A percentile compares a stretch with the other conserved stretches of the same genome.
Evolutionary conservation across 2,888 invertebrate species (phyloP).

Genomic region (Leucophenga montana): DNA sequence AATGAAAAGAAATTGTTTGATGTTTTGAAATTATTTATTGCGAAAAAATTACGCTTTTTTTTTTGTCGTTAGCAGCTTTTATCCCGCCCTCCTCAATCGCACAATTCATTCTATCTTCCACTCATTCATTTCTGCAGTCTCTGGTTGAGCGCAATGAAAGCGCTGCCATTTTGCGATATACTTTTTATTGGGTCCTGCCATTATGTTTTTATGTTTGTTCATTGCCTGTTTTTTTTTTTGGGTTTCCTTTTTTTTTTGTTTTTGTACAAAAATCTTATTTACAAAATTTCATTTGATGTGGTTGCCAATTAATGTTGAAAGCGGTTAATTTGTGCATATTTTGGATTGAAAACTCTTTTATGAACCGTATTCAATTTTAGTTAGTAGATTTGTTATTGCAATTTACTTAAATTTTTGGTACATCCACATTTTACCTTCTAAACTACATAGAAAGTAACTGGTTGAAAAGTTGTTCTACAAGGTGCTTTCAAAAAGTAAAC

Average conservation of each 20-base stretch:
- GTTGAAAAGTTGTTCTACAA: too few species aligned
- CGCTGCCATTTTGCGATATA: too few species aligned
- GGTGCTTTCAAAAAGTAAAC: too few species aligned
- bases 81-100: neutral
- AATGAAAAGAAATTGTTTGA: slow-evolving; percentile 18
- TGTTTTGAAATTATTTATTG: slow-evolving; percentile 15
- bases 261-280: slow-evolving; percentile 19
- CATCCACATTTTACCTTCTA: too few species aligned
- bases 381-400: neutral
- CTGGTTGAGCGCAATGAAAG: too few species aligned
- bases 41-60: slow-evolving; percentile 23
- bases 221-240: neutral
- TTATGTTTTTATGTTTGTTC: neutral
- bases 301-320: neutral
- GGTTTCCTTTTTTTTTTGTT: neutral
- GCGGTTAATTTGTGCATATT: neutral
- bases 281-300: slow-evolving; percentile 13
- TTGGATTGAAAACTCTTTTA: neutral
- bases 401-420: too few species aligned
- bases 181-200: too few species aligned
- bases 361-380: neutral
- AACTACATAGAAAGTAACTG: too few species aligned
- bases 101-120: neutral
- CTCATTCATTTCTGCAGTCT: neutral
- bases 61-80: neutral